phyloP scores from a whole-genome alignment of 1,140 invertebrate species.

The Trissolcus basalis region DNA sequence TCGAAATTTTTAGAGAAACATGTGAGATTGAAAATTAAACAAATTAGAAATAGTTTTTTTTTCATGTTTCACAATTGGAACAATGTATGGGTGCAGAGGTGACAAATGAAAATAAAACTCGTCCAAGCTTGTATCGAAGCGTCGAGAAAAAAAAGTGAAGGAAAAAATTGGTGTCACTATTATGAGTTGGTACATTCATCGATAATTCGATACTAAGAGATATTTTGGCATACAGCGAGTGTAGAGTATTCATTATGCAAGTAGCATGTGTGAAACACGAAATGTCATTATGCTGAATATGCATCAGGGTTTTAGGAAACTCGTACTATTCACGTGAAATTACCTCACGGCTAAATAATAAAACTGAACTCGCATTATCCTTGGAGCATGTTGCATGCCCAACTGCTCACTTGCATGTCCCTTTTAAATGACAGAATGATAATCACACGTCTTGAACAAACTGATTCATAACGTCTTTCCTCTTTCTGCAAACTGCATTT shows the following conservation, averaged over 20 bases:
- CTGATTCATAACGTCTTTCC: slow-evolving; percentile 35
- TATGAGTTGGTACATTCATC: slow-evolving; percentile 7
- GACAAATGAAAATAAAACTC: too few relatives aligned
- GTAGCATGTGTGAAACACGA: slow-evolving; percentile 28
- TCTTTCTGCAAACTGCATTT: slow-evolving; percentile 39
- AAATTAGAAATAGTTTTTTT: too few relatives aligned
- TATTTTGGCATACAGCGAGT: slow-evolving; percentile 7
- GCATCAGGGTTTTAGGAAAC: slow-evolving; percentile 39
- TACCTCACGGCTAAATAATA: slow-evolving; percentile 46
- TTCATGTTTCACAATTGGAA: too few relatives aligned
- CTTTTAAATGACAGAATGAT: slow-evolving; percentile 68
- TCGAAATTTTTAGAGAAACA: too few relatives aligned
- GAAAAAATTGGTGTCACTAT: too few relatives aligned
- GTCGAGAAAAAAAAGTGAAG: too few relatives aligned
- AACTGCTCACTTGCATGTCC: slow-evolving; percentile 56
- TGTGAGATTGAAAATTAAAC: too few relatives aligned
- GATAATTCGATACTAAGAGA: slow-evolving; percentile 29
- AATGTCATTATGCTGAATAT: slow-evolving; percentile 24
- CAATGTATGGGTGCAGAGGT: too few relatives aligned
- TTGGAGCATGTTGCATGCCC: slow-evolving; percentile 34
- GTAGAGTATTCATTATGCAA: slow-evolving; percentile 32
- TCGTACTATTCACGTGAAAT: slow-evolving; percentile 34
- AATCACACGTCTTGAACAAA: slow-evolving; percentile 65
- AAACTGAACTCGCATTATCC: slow-evolving; percentile 38
- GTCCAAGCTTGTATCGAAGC: too few relatives aligned